Evolutionary conservation across 2,888 invertebrate genomes (phyloP).

Genomic region (Acronicta alni): DNA sequence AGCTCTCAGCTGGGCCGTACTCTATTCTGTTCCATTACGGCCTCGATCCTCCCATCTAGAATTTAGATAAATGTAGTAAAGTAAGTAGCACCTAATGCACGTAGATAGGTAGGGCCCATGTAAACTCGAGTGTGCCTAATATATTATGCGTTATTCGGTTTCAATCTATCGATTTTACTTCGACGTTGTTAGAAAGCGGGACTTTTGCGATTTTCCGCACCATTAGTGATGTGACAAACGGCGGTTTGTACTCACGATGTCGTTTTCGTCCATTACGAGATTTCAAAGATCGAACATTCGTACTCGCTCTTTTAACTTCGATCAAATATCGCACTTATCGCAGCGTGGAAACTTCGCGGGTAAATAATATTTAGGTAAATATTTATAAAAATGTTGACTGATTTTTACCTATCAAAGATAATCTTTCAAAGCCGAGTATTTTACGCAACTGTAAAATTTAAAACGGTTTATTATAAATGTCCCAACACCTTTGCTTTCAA

Average conservation of each 20-base stretch:
- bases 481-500: not conserved
- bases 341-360: constrained; percentile 38
- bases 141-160: constrained; percentile 72
- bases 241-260: constrained; percentile 82
- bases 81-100: constrained; percentile 41
- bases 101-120: constrained; percentile 40
- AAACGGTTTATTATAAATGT: too few species aligned
- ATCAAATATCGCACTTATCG: constrained; percentile 72
- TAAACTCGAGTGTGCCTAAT: constrained; percentile 61
- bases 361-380: constrained; percentile 28
- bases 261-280: constrained; percentile 84
- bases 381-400: constrained; percentile 19
- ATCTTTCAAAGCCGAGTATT: constrained; percentile 9
- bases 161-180: constrained; percentile 78
- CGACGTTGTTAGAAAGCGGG: constrained; percentile 76
- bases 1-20: constrained; percentile 34
- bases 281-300: constrained; percentile 80
- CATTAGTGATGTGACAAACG: constrained; percentile 86
- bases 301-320: constrained; percentile 78
- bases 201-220: constrained; percentile 82
- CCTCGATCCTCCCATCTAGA: constrained; percentile 39
- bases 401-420: constrained; percentile 29
- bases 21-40: constrained; percentile 41
- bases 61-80: constrained; percentile 52
- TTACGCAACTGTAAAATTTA: constrained; percentile 1